Percentiles rank a stretch among this genome's conserved stretches.
phyloP scores from a whole-genome alignment of 2,113 vertebrate species.

The Thermophis baileyi region DNA sequence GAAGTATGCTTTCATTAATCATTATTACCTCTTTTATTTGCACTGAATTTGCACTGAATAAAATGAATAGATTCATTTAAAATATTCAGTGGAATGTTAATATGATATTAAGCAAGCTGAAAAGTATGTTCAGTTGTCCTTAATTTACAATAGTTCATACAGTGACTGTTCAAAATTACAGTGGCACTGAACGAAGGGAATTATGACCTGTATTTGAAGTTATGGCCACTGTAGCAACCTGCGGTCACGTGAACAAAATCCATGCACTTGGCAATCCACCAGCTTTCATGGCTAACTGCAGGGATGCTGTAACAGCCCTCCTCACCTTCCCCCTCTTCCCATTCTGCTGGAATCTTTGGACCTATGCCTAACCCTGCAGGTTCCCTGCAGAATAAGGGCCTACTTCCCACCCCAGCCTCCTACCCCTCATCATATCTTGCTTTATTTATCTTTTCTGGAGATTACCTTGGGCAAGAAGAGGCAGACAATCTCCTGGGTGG shows the following conservation, averaged over 20 bases:
- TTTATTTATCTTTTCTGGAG: not conserved
- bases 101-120: not conserved
- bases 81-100: not conserved
- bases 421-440: not conserved
- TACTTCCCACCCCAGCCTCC: not conserved
- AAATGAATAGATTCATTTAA: not conserved
- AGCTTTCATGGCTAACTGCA: not conserved
- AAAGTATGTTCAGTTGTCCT: not conserved
- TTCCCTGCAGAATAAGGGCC: not conserved
- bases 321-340: not conserved
- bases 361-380: not conserved
- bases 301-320: not conserved
- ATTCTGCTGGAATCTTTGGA: not conserved
- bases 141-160: not conserved
- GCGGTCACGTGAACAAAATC: not conserved
- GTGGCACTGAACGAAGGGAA: not conserved
- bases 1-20: not conserved
- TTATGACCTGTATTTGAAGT: not conserved
- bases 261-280: not conserved
- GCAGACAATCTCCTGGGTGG: not conserved
- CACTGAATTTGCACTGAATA: not conserved
- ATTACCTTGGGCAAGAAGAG: not conserved
- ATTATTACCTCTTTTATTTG: not conserved
- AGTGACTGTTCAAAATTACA: not conserved
- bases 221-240: not conserved